Evolutionary conservation across 2,888 invertebrate species (phyloP).

Genomic region (Nematopogon swammerdamellus): DNA sequence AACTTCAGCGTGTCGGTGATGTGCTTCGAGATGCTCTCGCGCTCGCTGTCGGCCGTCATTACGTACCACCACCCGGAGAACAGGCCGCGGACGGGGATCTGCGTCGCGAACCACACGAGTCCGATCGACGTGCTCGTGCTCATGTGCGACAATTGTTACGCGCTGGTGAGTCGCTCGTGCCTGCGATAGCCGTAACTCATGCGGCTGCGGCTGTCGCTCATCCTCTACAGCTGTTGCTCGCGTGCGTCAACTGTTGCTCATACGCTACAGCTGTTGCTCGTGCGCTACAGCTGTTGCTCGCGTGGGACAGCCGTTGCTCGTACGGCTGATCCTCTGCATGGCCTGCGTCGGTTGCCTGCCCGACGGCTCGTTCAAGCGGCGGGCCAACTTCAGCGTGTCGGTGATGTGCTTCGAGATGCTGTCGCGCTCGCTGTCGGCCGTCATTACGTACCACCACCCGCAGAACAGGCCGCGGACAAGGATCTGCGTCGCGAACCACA

Average conservation of each 20-base stretch:
- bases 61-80: slow-evolving; percentile 86
- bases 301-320: too few species aligned
- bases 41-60: slow-evolving; percentile 87
- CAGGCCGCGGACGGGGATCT: slow-evolving; percentile 79
- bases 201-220: too few species aligned
- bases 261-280: too few species aligned
- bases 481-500: slow-evolving; percentile 99
- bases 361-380: slow-evolving; percentile 73
- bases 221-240: too few species aligned
- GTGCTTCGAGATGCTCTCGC: slow-evolving; percentile 90
- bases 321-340: slow-evolving; percentile 82
- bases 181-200: too few species aligned
- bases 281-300: too few species aligned
- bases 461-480: slow-evolving; percentile 79
- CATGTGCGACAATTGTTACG: slow-evolving; percentile 96
- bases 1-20: slow-evolving; percentile 80
- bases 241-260: too few species aligned
- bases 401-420: slow-evolving; percentile 91
- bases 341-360: slow-evolving; percentile 83
- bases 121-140: slow-evolving; percentile 97
- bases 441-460: slow-evolving; percentile 80
- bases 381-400: slow-evolving; percentile 75
- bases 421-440: slow-evolving; percentile 87
- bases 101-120: slow-evolving; percentile 99
- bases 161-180: slow-evolving; percentile 82